phyloP scores from a whole-genome alignment of 2,113 vertebrate species.

The Sylvilagus bachmani region DNA sequence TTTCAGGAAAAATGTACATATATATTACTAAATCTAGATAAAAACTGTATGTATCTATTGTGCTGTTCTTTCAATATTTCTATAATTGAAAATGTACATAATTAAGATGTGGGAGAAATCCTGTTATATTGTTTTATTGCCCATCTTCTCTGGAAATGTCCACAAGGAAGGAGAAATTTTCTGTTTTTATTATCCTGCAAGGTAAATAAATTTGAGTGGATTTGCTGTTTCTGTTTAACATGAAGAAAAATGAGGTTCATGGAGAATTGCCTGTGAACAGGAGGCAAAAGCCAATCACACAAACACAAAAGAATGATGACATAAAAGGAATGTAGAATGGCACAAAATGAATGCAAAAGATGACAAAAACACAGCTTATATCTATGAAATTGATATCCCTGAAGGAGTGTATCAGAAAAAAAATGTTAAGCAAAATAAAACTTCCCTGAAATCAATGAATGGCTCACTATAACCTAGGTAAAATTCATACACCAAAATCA shows the following conservation, averaged over 20 bases:
- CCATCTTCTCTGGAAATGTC: background rate
- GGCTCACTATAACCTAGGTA: constrained; percentile 16
- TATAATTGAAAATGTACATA: constrained; percentile 50
- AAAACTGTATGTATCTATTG: constrained; percentile 12
- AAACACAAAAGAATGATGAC: constrained; percentile 38
- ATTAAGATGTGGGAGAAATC: constrained; percentile 27
- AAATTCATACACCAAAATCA: constrained; percentile 52
- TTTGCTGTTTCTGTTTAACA: constrained; percentile 28
- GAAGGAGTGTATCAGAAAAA: constrained; percentile 21
- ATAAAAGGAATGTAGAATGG: constrained; percentile 21
- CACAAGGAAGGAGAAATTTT: too few species aligned
- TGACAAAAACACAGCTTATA: constrained; percentile 52
- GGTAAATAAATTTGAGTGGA: constrained; percentile 42
- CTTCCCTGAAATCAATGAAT: constrained; percentile 47
- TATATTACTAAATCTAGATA: constrained; percentile 28
- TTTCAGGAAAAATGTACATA: constrained; percentile 46
- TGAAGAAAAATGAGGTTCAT: constrained; percentile 45
- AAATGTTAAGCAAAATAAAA: constrained; percentile 54
- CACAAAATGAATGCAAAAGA: constrained; percentile 14
- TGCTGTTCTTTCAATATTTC: constrained; percentile 38
- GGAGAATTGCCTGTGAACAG: background rate
- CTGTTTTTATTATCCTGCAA: background rate
- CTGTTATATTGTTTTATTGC: constrained; percentile 15
- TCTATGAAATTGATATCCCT: background rate
- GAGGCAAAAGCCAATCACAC: background rate